These are phyloP conservation scores for Solenodon paradoxus DNA, from an alignment of 2,113 vertebrate species.

Conservation along the genomic window DNA sequence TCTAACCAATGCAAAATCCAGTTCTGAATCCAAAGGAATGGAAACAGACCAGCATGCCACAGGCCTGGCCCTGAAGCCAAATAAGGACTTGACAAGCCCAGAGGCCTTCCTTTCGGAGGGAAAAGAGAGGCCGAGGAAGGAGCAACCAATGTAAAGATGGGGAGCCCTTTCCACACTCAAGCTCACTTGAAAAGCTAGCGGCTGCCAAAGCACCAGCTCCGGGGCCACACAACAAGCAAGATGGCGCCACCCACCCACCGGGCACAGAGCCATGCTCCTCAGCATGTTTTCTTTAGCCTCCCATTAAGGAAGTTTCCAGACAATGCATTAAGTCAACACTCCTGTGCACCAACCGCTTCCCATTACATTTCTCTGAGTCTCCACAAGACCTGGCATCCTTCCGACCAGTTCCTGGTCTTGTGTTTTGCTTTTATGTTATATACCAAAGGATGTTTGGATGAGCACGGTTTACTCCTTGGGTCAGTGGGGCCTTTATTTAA, in stretches of 20 bases:
- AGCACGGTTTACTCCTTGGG: slow-evolving; percentile 32
- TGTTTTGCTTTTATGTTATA: slow-evolving; percentile 31
- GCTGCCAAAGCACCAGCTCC: neutral
- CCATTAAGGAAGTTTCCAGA: slow-evolving; percentile 40
- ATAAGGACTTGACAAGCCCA: neutral
- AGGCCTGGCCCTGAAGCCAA: slow-evolving; percentile 6
- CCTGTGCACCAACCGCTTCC: neutral
- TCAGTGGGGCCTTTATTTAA: slow-evolving; percentile 37
- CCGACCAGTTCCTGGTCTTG: neutral
- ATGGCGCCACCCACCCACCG: slow-evolving; percentile 5
- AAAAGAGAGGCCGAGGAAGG: slow-evolving; percentile 13
- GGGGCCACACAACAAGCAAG: neutral
- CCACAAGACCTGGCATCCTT: slow-evolving; percentile 21
- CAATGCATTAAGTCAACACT: slow-evolving; percentile 45
- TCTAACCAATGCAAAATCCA: slow-evolving; percentile 1
- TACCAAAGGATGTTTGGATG: slow-evolving; percentile 50
- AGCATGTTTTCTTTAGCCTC: neutral
- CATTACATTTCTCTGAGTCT: slow-evolving; percentile 2
- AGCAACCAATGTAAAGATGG: neutral
- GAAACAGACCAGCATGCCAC: slow-evolving; percentile 42
- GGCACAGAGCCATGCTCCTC: neutral
- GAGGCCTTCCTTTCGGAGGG: slow-evolving; percentile 1
- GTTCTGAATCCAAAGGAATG: slow-evolving; percentile 44
- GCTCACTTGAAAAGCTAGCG: neutral
- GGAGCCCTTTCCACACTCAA: neutral